Evolutionary conservation across 2,797 vertebrate genomes (phyloP).

Genomic region (Discoglossus pictus): DNA sequence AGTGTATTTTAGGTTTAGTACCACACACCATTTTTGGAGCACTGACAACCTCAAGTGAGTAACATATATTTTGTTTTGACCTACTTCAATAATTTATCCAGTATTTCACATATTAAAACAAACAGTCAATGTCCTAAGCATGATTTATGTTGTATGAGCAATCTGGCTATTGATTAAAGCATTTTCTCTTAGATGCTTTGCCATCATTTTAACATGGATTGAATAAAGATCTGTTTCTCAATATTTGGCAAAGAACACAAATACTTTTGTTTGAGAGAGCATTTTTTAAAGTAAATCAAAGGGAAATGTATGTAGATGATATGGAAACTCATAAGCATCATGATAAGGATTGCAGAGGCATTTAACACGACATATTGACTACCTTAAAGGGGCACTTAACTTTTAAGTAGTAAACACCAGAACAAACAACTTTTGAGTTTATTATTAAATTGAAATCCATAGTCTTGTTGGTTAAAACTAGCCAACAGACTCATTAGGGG

Average conservation of each 20-base stretch:
- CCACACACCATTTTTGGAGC: constrained; percentile 8
- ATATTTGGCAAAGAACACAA: constrained; percentile 20
- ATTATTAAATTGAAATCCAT: too few relatives aligned
- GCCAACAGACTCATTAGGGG: too few relatives aligned
- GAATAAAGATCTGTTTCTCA: constrained; percentile 33
- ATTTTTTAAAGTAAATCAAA: constrained; percentile 10
- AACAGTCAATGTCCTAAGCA: not conserved
- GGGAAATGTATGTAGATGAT: constrained; percentile 26
- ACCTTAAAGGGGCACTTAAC: constrained; percentile 21
- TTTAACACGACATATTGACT: constrained; percentile 3
- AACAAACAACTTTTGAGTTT: too few relatives aligned
- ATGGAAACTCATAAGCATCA: not conserved
- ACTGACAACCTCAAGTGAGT: not conserved
- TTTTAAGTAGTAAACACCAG: too few relatives aligned
- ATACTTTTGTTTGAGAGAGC: constrained; percentile 31
- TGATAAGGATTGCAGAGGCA: constrained; percentile 30
- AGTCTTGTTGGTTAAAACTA: too few relatives aligned
- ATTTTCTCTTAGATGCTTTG: constrained; percentile 30
- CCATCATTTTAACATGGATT: constrained; percentile 42
- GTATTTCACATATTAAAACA: constrained; percentile 17
- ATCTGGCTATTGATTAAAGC: constrained; percentile 31
- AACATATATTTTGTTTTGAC: not conserved
- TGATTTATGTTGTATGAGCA: constrained; percentile 29
- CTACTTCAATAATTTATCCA: constrained; percentile 8
- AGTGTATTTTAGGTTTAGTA: not conserved